Evolutionary conservation across 2,113 vertebrate genomes (phyloP), one percentile per base, ranked within the genome.

Genomic region (Pelvicachromis taeniatus): DNA sequence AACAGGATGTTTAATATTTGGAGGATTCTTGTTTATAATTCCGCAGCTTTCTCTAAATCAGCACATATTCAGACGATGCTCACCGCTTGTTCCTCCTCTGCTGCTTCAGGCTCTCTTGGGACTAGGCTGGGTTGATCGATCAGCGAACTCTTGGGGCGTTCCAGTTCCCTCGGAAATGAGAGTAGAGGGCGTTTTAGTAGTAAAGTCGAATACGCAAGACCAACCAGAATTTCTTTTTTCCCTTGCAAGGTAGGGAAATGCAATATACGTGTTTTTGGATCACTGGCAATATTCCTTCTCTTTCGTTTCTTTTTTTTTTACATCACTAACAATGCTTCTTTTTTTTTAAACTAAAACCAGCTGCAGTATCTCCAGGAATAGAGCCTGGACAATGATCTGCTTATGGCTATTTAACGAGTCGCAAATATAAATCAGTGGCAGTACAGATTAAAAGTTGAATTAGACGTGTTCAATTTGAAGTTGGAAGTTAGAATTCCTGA

Each of bases 121-220:
- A 89, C 90, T 85, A 94, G 92, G 92, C 87, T 87, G 92, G 85
- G 93, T 78, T 80, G 9, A 93, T 93, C 75, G 85, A 95, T 93
- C 55, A n/a, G 54, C 9, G 14, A 13, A 26, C 63, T 81, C 63
- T 52, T 48, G 50, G 29, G 23, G 65, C 65, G 65, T 45, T 73
- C 65, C 9, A 3, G 65, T 17, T 73, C 17, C 21, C 40, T 73
- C 65, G 65, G 40, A 73, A 48, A 26, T 73, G 14, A 29, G 21
- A 48, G 5, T 17, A 6, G 1, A 29, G 1, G 1, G 40, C 3
- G 8, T 65, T 9, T 40, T 23, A 40, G 40, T 14, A 10, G 40
- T 73, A 14, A 48, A 48, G 63, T 70, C 9, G 4, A 5, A 9
- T 42, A 26, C 42, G 38, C 13, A 70, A 45, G 13, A 13, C 10